Percentiles rank a stretch among this genome's conserved stretches.
These are phyloP conservation scores for Daboia siamensis DNA, from an alignment of 2,113 vertebrate genomes.

Conservation along the genomic window DNA sequence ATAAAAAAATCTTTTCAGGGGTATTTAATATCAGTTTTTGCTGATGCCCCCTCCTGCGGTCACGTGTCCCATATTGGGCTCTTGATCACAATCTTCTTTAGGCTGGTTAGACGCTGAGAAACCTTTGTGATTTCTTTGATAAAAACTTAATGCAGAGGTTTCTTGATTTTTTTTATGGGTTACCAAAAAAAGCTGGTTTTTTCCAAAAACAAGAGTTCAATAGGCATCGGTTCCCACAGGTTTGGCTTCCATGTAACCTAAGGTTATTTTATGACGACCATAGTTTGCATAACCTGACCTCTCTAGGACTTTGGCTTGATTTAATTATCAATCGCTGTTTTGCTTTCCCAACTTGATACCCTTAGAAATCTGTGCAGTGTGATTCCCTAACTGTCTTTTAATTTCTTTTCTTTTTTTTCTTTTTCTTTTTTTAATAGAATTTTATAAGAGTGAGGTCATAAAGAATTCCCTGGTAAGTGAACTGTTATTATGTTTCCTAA, in stretches of 20 bases:
- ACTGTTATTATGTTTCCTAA: not conserved
- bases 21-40: too few species aligned
- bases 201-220: not conserved
- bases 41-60: too few species aligned
- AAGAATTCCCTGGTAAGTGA: constrained; percentile 97
- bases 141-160: not conserved
- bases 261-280: not conserved
- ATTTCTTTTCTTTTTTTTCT: constrained; percentile 56
- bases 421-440: constrained; percentile 76
- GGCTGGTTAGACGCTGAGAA: not conserved
- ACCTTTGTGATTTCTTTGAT: not conserved
- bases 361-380: not conserved
- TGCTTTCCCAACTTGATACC: not conserved
- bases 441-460: constrained; percentile 97
- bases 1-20: too few species aligned
- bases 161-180: not conserved
- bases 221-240: not conserved
- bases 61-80: too few species aligned
- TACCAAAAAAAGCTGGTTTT: not conserved
- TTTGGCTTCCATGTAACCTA: not conserved
- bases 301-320: not conserved
- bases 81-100: not conserved
- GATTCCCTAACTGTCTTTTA: not conserved
- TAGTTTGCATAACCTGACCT: not conserved
- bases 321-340: not conserved